Base-by-base conservation (phyloP, 2,113 vertebrate species). In the Ploceus nigricollis region DNA sequence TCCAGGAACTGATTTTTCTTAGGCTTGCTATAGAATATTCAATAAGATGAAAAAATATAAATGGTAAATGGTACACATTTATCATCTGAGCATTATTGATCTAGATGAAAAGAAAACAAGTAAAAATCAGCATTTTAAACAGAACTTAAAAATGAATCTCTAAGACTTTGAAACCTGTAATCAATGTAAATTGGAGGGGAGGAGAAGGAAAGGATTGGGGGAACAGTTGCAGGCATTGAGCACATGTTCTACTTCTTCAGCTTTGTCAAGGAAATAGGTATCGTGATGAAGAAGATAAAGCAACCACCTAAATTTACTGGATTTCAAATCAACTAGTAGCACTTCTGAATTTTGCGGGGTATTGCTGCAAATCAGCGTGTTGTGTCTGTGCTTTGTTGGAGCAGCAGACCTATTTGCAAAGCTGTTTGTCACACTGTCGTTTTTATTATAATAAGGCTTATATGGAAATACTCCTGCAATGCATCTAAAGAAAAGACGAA, bases 121-220 rank as follows among this genome's bases (percentile, higher is more conserved):
- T 90, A 44, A 93, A 96, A 96, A 96, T 95, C 90, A 94, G 82
- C 88, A 75, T 96, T 96, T 94, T 90, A 96, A 96, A 89, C 61
- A 75, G 93, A 96, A 87, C 45, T 88, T 96, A 35, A 90, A 96
- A 94, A 93, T 63, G 1, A 82, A 68, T 89, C 85, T 78, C 56
- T 20, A 45, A 78, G 85, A 94, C 65, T 93, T 95, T 72, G 79
- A 95, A 96, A 93, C 66, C 78, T 88, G 70, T 93, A 96, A 96
- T 96, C 93, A 94, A 72, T 47, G 80, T 68, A 94, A 92, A 95
- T 95, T 86, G 82, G 80, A 94, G 70, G 78, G 94, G 91, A 91
- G 77, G 91, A 89, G 91, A 89, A 89, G 72, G 77, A 87, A 79
- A 42, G 60, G 68, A 69, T 80, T 91, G 90, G 56, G 84, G 60